Evolutionary conservation across 2,113 vertebrate genomes (phyloP).

Genomic region (Stegastes partitus): DNA sequence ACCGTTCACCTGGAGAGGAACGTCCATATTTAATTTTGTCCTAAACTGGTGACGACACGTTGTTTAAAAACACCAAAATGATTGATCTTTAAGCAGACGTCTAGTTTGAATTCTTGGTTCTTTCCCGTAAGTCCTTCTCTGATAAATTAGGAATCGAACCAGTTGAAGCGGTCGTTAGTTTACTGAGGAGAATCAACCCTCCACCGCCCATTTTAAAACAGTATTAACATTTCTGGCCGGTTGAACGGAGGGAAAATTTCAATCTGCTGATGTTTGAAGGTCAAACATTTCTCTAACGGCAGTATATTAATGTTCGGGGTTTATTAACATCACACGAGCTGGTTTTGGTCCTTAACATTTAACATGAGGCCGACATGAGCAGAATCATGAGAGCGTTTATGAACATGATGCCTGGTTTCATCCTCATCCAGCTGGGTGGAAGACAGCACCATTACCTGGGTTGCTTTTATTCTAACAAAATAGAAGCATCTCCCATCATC

Average conservation of each 20-base stretch:
- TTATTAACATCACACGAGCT: background rate
- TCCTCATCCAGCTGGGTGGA: no score
- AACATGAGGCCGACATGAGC: no score
- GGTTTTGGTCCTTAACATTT: background rate
- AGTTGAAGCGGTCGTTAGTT: background rate
- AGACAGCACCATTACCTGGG: no score
- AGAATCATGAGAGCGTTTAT: no score
- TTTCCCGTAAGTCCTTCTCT: background rate
- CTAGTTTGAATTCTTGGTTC: no score
- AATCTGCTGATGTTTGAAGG: background rate
- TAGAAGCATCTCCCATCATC: no score
- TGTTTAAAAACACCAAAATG: background rate
- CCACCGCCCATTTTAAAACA: background rate
- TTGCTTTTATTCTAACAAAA: no score
- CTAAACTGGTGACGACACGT: no score
- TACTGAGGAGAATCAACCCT: background rate
- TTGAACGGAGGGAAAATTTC: background rate
- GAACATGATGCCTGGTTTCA: no score
- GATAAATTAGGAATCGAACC: background rate
- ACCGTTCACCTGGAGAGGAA: no score
- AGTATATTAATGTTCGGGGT: background rate
- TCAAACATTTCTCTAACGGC: background rate
- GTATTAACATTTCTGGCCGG: background rate
- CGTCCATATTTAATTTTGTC: no score
- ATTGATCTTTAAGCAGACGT: background rate